These are phyloP conservation scores for Apamea epomidion DNA, from an alignment of 2,888 invertebrate species.

Conservation along the genomic window DNA sequence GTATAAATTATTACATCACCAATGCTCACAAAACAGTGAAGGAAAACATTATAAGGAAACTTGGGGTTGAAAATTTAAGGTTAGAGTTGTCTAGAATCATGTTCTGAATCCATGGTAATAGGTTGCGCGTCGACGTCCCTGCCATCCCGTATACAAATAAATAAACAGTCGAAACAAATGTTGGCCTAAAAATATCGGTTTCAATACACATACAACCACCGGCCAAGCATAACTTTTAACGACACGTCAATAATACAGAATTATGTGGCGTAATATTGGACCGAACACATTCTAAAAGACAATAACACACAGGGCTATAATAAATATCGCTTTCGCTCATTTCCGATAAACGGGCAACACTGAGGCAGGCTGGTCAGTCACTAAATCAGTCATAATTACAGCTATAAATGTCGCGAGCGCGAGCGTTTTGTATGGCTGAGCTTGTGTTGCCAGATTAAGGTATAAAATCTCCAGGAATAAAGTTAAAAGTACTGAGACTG, in stretches of 20 bases:
- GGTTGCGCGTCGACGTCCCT: too few species aligned
- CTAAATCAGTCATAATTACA: constrained; percentile 75
- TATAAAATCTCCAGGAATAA: background rate
- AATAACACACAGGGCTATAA: constrained; percentile 52
- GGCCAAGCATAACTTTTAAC: constrained; percentile 43
- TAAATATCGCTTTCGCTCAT: constrained; percentile 60
- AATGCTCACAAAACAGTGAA: too few species aligned
- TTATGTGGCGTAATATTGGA: constrained; percentile 52
- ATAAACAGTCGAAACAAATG: background rate
- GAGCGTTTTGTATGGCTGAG: constrained; percentile 54
- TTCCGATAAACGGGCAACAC: constrained; percentile 62
- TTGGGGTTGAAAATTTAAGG: too few species aligned
- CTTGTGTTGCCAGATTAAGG: constrained; percentile 41
- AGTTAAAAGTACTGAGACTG: background rate
- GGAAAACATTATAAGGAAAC: too few species aligned
- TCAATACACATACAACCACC: constrained; percentile 5
- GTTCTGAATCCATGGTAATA: too few species aligned
- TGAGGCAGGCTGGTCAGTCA: constrained; percentile 61
- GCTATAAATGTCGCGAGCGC: constrained; percentile 67
- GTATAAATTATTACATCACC: too few species aligned
- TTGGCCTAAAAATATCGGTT: background rate
- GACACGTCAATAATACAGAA: constrained; percentile 35
- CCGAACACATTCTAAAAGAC: constrained; percentile 54
- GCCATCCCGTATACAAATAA: background rate
- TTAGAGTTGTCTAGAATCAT: too few species aligned